Evolutionary conservation across 1,140 invertebrate genomes (phyloP), one percentile per base, ranked within the genome.

Genomic region (Orussus abietinus): DNA sequence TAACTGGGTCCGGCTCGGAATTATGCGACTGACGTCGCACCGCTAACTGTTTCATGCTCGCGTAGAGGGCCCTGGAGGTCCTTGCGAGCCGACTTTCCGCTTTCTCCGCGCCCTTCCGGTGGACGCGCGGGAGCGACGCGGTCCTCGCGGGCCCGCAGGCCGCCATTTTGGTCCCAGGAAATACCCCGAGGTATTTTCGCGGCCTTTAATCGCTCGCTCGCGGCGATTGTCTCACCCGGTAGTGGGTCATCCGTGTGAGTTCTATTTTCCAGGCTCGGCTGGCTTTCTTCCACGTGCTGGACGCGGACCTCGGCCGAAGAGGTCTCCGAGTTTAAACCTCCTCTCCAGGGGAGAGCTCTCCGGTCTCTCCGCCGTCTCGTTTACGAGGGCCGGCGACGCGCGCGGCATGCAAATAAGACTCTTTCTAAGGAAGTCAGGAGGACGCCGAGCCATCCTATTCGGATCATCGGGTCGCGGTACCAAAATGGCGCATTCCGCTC

Each of bases 11-110:
- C 59, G 57, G 62, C 59, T 49, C 59, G 22, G 44, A 46, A 62
- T 70, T 68, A 67, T 69, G 67, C 67, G 67, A 63, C 33, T 42
- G 54, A 47, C 62, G 65, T 66, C 45, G 46, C 32, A 30, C 25
- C 34, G 55, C 43, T 62, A 68, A 68, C 64, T 59, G 64, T 53
- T 64, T 48, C 37, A 31, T 37, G 51, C 47, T 61, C 41, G 45
- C 48, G 41, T 63, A 61, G 58, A 58, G 55, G 57, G 54, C 53
- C 46, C 50, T 36, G 22, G 22, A 40, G 41, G 45, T 12, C 10
- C 12, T 42, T n/a, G 26, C 33, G 1, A 15, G 20, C 10, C 25
- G 26, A 28, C 17, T 10, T 18, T 37, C 52, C 29, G 52, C 28
- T 32, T 42, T 57, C 35, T 25, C 32, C 40, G 51, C 38, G 31